phyloP scores from a whole-genome alignment of 2,113 vertebrate genomes.

The Plecturocebus donacophilus region DNA sequence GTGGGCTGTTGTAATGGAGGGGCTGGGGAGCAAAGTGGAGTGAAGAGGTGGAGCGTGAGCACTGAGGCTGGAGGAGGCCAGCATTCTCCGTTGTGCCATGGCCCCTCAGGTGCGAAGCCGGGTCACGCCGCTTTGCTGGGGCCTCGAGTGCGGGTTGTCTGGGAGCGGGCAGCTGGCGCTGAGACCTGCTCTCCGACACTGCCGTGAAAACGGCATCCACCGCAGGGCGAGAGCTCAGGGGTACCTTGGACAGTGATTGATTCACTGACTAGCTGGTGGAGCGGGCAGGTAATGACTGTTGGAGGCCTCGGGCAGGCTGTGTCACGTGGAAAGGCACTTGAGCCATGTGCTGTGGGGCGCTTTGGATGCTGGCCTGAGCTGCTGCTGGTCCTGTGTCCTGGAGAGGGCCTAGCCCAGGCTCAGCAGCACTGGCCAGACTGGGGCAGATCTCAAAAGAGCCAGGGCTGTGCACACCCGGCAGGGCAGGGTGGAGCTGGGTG shows the following conservation, averaged over 20 bases:
- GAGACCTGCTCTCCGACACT: neutral
- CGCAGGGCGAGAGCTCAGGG: neutral
- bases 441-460: neutral
- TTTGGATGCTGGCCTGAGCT: accelerated
- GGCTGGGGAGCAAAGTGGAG: accelerated
- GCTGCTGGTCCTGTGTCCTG: neutral
- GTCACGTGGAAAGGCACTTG: neutral
- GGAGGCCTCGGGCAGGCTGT: neutral
- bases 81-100: neutral
- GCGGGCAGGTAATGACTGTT: neutral
- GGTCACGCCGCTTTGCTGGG: too few species aligned
- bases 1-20: too few species aligned
- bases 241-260: neutral
- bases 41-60: neutral
- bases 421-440: neutral
- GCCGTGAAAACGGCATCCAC: neutral
- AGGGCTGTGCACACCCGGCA: neutral
- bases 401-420: neutral
- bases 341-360: neutral
- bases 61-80: too few species aligned
- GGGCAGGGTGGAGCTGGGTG: neutral
- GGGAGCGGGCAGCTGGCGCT: neutral
- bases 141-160: neutral
- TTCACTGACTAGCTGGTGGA: neutral
- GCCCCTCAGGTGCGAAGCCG: neutral